Percentiles rank a stretch among this genome's conserved stretches.
These are phyloP conservation scores for Urocolius indicus DNA, from an alignment of 2,113 vertebrate species.

Conservation along the genomic window DNA sequence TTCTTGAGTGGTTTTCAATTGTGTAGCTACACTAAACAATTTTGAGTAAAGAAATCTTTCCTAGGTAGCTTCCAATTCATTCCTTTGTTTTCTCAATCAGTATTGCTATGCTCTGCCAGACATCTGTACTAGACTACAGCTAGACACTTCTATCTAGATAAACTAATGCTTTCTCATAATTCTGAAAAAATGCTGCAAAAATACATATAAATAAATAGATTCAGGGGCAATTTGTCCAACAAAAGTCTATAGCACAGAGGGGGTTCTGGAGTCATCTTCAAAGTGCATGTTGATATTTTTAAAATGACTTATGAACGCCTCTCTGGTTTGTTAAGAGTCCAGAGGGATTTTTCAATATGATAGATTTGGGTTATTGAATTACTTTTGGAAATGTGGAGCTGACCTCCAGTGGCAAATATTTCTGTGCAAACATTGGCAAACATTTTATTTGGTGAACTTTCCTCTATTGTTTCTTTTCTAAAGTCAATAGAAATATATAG, in stretches of 20 bases:
- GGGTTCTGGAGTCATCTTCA: slow-evolving; percentile 35
- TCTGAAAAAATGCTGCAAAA: neutral
- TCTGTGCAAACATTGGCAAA: slow-evolving; percentile 40
- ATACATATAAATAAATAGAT: neutral
- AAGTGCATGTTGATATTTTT: slow-evolving; percentile 31
- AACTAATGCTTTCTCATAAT: neutral
- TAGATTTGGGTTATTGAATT: slow-evolving; percentile 65
- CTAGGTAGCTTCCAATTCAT: neutral
- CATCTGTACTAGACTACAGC: neutral
- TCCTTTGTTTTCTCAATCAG: neutral
- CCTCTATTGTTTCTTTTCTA: slow-evolving; percentile 37
- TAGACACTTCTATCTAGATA: neutral
- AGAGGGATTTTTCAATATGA: slow-evolving; percentile 5
- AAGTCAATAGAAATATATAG: slow-evolving; percentile 33
- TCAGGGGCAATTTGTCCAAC: slow-evolving; percentile 23
- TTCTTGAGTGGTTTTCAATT: neutral
- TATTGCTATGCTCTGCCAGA: neutral
- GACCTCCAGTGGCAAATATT: slow-evolving; percentile 55
- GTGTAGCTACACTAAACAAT: neutral
- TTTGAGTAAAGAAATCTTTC: neutral
- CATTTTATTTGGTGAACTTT: slow-evolving; percentile 26
- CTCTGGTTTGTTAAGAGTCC: slow-evolving; percentile 25
- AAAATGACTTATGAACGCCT: slow-evolving; percentile 28
- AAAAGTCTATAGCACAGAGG: slow-evolving; percentile 7
- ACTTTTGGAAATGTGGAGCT: slow-evolving; percentile 27